These are phyloP conservation scores for Anguilla japonica DNA, from an alignment of 2,113 vertebrate genomes.

Conservation along the genomic window DNA sequence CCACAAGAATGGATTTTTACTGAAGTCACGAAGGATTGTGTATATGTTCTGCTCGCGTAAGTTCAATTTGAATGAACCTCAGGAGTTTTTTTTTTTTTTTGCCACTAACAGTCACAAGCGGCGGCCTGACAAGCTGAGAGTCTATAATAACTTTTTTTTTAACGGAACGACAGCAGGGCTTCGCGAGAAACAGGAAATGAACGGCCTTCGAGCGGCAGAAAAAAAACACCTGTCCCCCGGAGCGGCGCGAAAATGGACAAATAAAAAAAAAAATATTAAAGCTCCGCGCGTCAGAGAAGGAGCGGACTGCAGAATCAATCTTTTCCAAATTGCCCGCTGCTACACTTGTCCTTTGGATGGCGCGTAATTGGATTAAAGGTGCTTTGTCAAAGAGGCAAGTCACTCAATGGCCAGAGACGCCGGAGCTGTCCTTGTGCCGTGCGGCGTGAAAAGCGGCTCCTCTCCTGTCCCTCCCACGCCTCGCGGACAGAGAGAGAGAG, in stretches of 20 bases:
- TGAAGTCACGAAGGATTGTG: slow-evolving; percentile 3
- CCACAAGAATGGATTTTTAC: not conserved
- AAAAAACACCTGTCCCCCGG: not conserved
- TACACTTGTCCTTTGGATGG: not conserved
- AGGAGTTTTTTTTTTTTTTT: not conserved
- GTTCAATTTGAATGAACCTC: not conserved
- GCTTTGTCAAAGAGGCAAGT: slow-evolving; percentile 26
- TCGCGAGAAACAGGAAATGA: slow-evolving; percentile 18
- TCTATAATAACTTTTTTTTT: slow-evolving; percentile 14
- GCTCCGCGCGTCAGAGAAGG: not conserved
- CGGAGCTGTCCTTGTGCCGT: not conserved
- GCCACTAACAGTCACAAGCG: not conserved
- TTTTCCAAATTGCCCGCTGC: slow-evolving; percentile 15
- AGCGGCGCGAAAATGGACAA: not conserved
- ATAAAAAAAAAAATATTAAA: slow-evolving; percentile 4
- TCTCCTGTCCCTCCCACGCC: not conserved
- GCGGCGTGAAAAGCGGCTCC: not conserved
- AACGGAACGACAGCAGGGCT: not conserved
- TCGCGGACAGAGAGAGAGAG: not conserved
- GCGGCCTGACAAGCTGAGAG: not conserved
- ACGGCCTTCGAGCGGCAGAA: slow-evolving; percentile 6
- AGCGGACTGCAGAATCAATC: not conserved
- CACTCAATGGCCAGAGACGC: not conserved
- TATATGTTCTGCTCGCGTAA: not conserved
- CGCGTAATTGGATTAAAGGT: slow-evolving; percentile 33